A percentile compares a stretch with the other conserved stretches of the same genome.
Evolutionary conservation across 2,888 invertebrate genomes (phyloP).

Genomic region (Sphaerophoria rueppellii): DNA sequence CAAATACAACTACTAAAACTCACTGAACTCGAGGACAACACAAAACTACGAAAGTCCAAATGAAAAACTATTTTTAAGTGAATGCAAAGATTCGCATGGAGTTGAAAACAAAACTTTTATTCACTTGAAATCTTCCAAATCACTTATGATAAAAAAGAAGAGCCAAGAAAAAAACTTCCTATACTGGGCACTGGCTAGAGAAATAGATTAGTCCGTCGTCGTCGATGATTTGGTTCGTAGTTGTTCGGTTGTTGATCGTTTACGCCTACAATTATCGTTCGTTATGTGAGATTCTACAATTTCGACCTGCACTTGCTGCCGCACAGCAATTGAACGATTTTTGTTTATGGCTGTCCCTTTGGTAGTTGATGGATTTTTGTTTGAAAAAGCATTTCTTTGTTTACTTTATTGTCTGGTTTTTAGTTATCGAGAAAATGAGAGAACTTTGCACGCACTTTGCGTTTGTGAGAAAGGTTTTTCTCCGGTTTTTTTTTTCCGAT

Average conservation of each 20-base stretch:
- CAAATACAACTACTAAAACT: too few relatives aligned
- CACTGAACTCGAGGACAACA: slow-evolving; percentile 21
- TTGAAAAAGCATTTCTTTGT: slow-evolving; percentile 63
- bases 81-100: slow-evolving; percentile 7
- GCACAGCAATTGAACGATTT: background rate
- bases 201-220: slow-evolving; percentile 9
- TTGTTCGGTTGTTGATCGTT: slow-evolving; percentile 40
- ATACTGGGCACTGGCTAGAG: slow-evolving; percentile 1
- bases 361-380: slow-evolving; percentile 51
- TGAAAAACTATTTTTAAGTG: slow-evolving; percentile 32
- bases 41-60: slow-evolving; percentile 44
- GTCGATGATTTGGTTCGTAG: background rate
- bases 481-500: slow-evolving; percentile 21
- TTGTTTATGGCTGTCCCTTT: slow-evolving; percentile 49
- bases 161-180: background rate
- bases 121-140: slow-evolving; percentile 13
- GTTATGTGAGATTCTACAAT: background rate
- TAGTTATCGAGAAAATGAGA: background rate
- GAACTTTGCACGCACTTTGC: slow-evolving; percentile 14
- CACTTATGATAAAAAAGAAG: too few relatives aligned
- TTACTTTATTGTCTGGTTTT: slow-evolving; percentile 58
- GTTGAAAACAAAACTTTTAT: slow-evolving; percentile 12
- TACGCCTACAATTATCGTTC: slow-evolving; percentile 60
- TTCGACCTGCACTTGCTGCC: slow-evolving; percentile 25
- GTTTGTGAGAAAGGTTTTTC: slow-evolving; percentile 33